These are phyloP conservation scores for Rhodinocichla rosea DNA, from an alignment of 2,113 vertebrate species.

Conservation along the genomic window DNA sequence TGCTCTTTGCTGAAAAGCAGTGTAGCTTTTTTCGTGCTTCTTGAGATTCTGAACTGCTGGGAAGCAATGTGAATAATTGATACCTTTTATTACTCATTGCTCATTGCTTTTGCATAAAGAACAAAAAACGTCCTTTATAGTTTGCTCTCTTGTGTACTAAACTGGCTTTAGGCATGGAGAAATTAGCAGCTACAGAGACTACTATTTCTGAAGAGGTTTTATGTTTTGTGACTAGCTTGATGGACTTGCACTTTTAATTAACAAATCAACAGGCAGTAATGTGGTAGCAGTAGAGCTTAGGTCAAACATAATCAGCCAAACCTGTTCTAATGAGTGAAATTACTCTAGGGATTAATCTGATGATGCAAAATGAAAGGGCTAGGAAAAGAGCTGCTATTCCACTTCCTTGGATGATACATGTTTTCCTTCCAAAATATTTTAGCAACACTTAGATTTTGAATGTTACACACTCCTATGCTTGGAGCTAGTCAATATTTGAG, in stretches of 20 bases:
- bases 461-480: background rate
- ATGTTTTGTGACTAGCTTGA: conserved; percentile 9
- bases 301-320: background rate
- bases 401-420: background rate
- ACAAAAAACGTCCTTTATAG: conserved; percentile 52
- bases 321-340: background rate
- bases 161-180: conserved; percentile 36
- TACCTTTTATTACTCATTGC: conserved; percentile 64
- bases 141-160: conserved; percentile 42
- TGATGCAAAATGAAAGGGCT: background rate
- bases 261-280: background rate
- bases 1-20: background rate
- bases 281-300: background rate
- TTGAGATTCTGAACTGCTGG: conserved; percentile 54
- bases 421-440: background rate
- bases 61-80: conserved; percentile 72
- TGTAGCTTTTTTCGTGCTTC: background rate
- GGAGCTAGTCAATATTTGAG: background rate
- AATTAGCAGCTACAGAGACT: conserved; percentile 27
- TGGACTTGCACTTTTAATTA: conserved; percentile 60
- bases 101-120: conserved; percentile 65
- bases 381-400: background rate
- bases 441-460: background rate
- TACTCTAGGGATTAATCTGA: background rate
- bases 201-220: conserved; percentile 11